Evolutionary conservation across 2,113 vertebrate species (phyloP).

Genomic region (Bos indicus): DNA sequence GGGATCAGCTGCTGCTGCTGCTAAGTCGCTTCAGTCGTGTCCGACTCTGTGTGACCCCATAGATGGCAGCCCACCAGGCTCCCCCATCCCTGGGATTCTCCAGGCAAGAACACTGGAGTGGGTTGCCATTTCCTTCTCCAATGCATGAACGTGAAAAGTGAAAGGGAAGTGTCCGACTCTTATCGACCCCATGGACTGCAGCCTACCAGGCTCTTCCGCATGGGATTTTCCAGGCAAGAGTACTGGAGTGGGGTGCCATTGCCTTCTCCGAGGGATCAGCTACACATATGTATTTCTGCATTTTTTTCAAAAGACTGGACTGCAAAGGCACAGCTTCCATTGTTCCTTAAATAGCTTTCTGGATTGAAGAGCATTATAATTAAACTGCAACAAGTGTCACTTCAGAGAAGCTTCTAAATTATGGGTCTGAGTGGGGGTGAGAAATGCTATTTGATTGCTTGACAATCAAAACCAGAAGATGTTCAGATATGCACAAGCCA

Average conservation of each 20-base stretch:
- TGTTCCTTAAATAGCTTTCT: conserved; percentile 59
- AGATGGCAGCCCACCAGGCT: too few species aligned
- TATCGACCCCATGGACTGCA: too few species aligned
- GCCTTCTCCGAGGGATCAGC: not conserved
- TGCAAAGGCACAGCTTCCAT: conserved; percentile 14
- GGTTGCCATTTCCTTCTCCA: too few species aligned
- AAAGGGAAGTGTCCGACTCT: too few species aligned
- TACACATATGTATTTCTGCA: conserved; percentile 21
- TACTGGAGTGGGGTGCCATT: too few species aligned
- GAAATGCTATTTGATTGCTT: conserved; percentile 60
- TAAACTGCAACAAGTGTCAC: conserved; percentile 67
- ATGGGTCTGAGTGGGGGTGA: conserved; percentile 69
- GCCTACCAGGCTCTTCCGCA: too few species aligned
- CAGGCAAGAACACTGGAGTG: too few species aligned
- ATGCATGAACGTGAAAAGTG: too few species aligned
- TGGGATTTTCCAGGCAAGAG: too few species aligned
- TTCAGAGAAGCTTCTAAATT: conserved; percentile 74
- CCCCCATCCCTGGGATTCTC: too few species aligned
- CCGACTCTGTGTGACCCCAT: too few species aligned
- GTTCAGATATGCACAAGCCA: conserved; percentile 46
- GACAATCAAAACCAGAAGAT: conserved; percentile 62
- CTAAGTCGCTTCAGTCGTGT: rapidly evolving
- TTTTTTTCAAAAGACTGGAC: not conserved
- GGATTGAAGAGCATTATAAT: conserved; percentile 74
- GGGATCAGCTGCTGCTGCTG: not conserved